Evolutionary conservation across 2,888 invertebrate species (phyloP).

Genomic region (Lordiphosa andalusiaca): DNA sequence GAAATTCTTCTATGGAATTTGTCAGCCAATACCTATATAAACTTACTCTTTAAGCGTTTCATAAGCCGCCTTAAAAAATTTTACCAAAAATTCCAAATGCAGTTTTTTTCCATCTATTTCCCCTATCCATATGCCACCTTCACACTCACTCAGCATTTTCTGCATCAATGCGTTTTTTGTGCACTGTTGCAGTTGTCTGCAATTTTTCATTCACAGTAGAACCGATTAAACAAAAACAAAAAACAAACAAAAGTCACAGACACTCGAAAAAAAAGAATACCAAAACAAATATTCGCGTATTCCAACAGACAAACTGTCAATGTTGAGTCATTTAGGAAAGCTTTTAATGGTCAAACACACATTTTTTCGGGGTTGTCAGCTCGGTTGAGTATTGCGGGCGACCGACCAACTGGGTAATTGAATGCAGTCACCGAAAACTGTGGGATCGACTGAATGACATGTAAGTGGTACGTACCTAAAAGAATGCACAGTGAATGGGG

Average conservation of each 20-base stretch:
- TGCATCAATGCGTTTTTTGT: constrained; percentile 11
- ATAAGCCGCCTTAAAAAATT: too few relatives aligned
- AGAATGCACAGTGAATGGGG: neutral
- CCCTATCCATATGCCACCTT: too few relatives aligned
- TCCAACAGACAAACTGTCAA: constrained; percentile 39
- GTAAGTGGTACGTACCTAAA: constrained; percentile 3
- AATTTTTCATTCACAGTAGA: constrained; percentile 30
- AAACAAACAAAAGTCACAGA: constrained; percentile 4
- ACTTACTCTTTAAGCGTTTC: too few relatives aligned
- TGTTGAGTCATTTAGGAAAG: constrained; percentile 50
- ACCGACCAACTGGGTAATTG: constrained; percentile 36
- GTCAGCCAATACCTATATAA: too few relatives aligned
- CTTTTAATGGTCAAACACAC: constrained; percentile 64
- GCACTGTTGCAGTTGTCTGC: constrained; percentile 5
- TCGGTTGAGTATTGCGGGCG: constrained; percentile 16
- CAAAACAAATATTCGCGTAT: constrained; percentile 33
- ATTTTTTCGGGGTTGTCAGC: constrained; percentile 31
- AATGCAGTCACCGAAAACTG: constrained; percentile 52
- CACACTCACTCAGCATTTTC: constrained; percentile 5
- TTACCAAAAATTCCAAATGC: too few relatives aligned
- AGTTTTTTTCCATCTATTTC: too few relatives aligned
- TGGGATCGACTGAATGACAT: constrained; percentile 10
- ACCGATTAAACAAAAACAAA: constrained; percentile 23
- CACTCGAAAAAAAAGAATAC: constrained; percentile 4
- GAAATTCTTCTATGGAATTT: too few relatives aligned